Evolutionary conservation across 2,888 invertebrate genomes (phyloP).

Genomic region (Sarcophaga subvicina): DNA sequence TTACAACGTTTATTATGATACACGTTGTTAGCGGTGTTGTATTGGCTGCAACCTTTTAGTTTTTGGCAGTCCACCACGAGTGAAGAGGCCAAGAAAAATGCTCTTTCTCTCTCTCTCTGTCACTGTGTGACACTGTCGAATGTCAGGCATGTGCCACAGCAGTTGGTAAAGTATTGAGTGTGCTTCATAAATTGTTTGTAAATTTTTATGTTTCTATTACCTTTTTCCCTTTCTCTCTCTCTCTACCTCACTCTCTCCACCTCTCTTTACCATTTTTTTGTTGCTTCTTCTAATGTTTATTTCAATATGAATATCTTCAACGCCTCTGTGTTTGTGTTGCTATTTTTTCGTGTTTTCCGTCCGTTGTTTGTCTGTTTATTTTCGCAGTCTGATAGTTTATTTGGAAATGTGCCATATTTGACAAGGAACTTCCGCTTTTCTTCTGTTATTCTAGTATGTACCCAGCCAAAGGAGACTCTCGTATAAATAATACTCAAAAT

Average conservation of each 20-base stretch:
- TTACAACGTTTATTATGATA: slow-evolving; percentile 28
- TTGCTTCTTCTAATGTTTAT: background rate
- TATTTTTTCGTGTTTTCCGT: slow-evolving; percentile 18
- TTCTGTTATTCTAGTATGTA: background rate
- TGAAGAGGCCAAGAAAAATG: background rate
- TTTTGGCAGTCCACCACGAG: slow-evolving; percentile 31
- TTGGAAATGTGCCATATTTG: slow-evolving; percentile 65
- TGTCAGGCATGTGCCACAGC: slow-evolving; percentile 54
- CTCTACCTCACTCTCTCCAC: background rate
- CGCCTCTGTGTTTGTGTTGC: no score
- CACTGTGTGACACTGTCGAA: slow-evolving; percentile 17
- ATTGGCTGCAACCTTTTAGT: background rate
- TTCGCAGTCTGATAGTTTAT: slow-evolving; percentile 46
- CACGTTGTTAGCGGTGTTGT: background rate
- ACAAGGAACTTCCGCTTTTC: slow-evolving; percentile 52
- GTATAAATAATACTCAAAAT: background rate
- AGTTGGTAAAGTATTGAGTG: slow-evolving; percentile 1
- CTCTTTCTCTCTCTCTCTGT: slow-evolving; percentile 12
- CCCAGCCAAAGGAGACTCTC: background rate
- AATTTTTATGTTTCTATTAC: slow-evolving; percentile 14
- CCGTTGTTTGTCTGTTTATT: slow-evolving; percentile 30
- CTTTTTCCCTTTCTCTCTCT: background rate
- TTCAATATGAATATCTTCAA: background rate
- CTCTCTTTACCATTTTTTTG: slow-evolving; percentile 23
- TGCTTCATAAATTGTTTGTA: slow-evolving; percentile 10